These are phyloP conservation scores for Drosophila subobscura DNA, from an alignment of 1,140 invertebrate genomes.

Conservation along the genomic window DNA sequence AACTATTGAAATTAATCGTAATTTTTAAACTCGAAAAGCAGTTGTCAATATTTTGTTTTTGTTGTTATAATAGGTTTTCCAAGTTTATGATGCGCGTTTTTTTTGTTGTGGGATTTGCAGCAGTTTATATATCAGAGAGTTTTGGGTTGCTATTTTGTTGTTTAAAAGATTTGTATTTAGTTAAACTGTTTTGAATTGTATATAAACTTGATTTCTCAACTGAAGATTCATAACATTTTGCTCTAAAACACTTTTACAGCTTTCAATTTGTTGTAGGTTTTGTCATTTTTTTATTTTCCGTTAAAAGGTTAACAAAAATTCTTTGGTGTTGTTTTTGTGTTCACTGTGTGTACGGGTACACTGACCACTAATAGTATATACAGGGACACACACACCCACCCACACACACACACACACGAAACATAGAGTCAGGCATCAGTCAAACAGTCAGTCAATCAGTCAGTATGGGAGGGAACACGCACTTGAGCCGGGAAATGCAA, in stretches of 20 bases:
- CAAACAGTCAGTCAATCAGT: conserved; percentile 21
- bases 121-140: too few species aligned
- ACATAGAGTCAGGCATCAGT: conserved; percentile 17
- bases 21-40: background rate
- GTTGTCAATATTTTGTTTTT: background rate
- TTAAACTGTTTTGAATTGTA: too few species aligned
- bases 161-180: too few species aligned
- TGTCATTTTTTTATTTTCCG: too few species aligned
- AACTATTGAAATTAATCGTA: too few species aligned
- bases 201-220: too few species aligned
- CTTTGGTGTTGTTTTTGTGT: background rate
- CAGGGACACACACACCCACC: conserved; percentile 1
- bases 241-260: too few species aligned
- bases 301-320: too few species aligned
- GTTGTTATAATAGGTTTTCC: background rate
- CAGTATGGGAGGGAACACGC: conserved; percentile 38
- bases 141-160: too few species aligned
- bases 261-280: too few species aligned
- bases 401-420: conserved; percentile 26
- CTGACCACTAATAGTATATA: conserved; percentile 4
- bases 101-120: too few species aligned
- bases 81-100: background rate
- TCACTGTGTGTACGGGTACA: conserved; percentile 9
- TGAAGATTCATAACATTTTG: too few species aligned
- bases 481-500: conserved; percentile 71